Conservation (phyloP, 1,140 invertebrate genomes). For the Ips nitidus region DNA sequence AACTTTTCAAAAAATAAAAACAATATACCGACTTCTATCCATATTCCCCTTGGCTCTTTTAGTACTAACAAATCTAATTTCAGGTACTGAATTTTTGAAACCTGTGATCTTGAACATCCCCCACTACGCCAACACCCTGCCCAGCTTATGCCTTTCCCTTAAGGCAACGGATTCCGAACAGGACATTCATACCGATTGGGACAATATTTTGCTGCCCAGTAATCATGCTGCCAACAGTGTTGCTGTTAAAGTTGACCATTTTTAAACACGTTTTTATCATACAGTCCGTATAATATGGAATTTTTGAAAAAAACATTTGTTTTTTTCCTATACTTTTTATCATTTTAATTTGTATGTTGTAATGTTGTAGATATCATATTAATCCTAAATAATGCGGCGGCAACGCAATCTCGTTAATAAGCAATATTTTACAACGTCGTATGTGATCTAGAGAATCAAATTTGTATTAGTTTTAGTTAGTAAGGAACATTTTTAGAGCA, state of each 20-base stretch:
- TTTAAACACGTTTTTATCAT: conserved; percentile 57
- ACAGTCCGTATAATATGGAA: background rate
- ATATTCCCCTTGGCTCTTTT: no score
- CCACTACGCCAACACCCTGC: conserved; percentile 71
- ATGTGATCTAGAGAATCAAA: conserved; percentile 23
- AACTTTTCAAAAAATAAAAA: no score
- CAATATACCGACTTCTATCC: no score
- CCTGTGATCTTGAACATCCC: conserved; percentile 84
- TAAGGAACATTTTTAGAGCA: background rate
- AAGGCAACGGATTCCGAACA: conserved; percentile 81
- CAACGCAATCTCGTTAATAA: background rate
- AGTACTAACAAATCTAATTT: background rate
- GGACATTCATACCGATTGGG: conserved; percentile 70
- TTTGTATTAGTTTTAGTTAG: background rate
- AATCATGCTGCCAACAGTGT: conserved; percentile 82
- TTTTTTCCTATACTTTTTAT: no score
- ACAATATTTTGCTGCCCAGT: conserved; percentile 71
- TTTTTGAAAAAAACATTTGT: no score
- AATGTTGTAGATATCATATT: no score
- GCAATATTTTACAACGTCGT: conserved; percentile 15
- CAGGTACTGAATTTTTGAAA: conserved; percentile 75
- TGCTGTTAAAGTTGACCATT: conserved; percentile 87
- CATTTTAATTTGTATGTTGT: no score
- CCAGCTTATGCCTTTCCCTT: conserved; percentile 68
- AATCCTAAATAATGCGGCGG: no score